Conservation (phyloP, 2,888 invertebrate genomes). For the Anoplius nigerrimus region DNA sequence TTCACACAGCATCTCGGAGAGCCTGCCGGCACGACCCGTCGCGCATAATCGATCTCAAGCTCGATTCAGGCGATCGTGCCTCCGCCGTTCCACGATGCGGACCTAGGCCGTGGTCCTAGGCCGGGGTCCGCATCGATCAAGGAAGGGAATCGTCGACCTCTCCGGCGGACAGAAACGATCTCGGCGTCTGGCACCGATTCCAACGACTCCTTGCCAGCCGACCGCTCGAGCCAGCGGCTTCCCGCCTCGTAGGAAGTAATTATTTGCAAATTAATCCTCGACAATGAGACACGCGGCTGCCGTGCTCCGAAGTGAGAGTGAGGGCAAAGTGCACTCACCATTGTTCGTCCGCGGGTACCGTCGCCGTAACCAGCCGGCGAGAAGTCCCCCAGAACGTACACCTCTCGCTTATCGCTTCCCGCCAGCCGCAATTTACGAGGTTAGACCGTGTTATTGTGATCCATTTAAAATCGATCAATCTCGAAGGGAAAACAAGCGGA, state of each 20-base stretch:
- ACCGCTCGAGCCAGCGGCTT: conserved; percentile 10
- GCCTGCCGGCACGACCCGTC: no score
- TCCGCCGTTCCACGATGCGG: no score
- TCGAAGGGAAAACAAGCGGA: no score
- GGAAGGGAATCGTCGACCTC: no score
- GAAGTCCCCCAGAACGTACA: neutral
- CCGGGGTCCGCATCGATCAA: no score
- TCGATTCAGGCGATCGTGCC: no score
- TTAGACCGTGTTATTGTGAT: no score
- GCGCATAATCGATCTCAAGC: no score
- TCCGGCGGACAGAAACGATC: no score
- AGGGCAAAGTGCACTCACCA: conserved; percentile 38
- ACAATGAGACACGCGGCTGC: conserved; percentile 24
- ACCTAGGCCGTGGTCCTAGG: no score
- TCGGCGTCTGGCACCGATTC: neutral
- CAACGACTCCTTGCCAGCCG: neutral
- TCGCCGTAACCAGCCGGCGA: neutral
- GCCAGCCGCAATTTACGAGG: neutral
- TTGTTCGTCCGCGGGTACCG: conserved; percentile 26
- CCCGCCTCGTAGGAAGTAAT: conserved; percentile 37
- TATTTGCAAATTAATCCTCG: conserved; percentile 45
- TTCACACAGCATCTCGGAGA: no score
- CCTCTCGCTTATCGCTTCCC: neutral
- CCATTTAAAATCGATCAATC: no score
- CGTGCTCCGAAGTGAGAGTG: conserved; percentile 20